These are phyloP conservation scores for Patella depressa DNA, from an alignment of 2,888 invertebrate species.

Conservation along the genomic window DNA sequence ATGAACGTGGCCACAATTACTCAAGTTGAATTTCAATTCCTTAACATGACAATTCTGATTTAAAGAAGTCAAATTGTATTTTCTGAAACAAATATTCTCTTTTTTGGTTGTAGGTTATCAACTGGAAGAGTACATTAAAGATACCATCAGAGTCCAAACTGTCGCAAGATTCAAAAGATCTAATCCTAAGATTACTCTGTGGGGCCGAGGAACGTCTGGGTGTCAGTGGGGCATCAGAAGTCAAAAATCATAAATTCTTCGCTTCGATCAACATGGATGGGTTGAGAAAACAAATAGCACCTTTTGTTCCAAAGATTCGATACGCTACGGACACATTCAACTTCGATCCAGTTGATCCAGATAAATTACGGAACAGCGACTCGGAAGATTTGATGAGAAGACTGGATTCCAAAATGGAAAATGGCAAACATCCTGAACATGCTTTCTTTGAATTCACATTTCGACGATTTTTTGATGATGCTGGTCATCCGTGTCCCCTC, in stretches of 20 bases:
- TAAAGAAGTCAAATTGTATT: too few species aligned
- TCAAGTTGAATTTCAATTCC: too few species aligned
- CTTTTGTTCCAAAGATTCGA: constrained; percentile 93
- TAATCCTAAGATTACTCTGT: constrained; percentile 91
- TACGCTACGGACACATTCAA: constrained; percentile 97
- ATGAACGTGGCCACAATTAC: too few species aligned
- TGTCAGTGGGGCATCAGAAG: constrained; percentile 88
- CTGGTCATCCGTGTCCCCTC: constrained; percentile 63
- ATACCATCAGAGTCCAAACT: constrained; percentile 91
- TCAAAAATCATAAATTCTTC: constrained; percentile 95
- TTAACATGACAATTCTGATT: too few species aligned
- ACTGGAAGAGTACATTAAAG: constrained; percentile 93
- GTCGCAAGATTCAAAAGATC: constrained; percentile 88
- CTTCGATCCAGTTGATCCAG: constrained; percentile 57
- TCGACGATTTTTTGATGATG: constrained; percentile 91
- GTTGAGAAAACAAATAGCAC: constrained; percentile 88
- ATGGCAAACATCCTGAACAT: constrained; percentile 81
- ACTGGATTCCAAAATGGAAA: too few species aligned
- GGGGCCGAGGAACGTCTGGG: constrained; percentile 91
- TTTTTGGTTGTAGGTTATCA: constrained; percentile 83
- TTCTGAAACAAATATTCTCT: background rate
- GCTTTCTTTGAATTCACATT: constrained; percentile 99
- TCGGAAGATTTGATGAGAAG: constrained; percentile 50
- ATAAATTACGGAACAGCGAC: constrained; percentile 58
- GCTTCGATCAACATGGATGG: constrained; percentile 89